A percentile compares a stretch with the other conserved stretches of the same genome.
These are phyloP conservation scores for Myotis daubentonii DNA, from an alignment of 2,797 vertebrate genomes.

Conservation along the genomic window DNA sequence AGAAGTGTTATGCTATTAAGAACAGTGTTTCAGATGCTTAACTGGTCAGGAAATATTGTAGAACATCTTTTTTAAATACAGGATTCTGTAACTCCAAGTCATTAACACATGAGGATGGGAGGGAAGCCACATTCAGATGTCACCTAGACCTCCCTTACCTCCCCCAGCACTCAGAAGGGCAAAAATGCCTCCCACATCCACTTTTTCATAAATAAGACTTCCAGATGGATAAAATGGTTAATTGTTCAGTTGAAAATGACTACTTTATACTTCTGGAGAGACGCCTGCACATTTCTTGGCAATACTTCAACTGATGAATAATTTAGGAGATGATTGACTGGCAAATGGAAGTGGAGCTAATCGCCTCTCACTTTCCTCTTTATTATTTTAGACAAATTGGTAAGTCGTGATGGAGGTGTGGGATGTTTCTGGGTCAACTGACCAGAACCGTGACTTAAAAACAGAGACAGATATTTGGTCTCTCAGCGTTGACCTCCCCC, in stretches of 20 bases:
- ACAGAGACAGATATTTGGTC: neutral
- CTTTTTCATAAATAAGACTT: slow-evolving; percentile 2
- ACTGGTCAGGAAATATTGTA: neutral
- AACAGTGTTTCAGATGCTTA: neutral
- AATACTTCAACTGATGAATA: slow-evolving; percentile 69
- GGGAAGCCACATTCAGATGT: neutral
- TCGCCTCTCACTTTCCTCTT: slow-evolving; percentile 62
- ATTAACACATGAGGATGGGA: neutral
- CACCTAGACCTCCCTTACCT: neutral
- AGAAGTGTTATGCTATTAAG: neutral
- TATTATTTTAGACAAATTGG: slow-evolving; percentile 70
- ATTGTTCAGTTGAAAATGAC: slow-evolving; percentile 56
- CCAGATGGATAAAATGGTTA: slow-evolving; percentile 45
- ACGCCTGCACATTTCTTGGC: slow-evolving; percentile 69
- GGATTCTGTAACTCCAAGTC: neutral
- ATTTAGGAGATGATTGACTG: slow-evolving; percentile 70
- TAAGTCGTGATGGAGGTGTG: slow-evolving; percentile 47
- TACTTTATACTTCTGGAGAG: slow-evolving; percentile 57
- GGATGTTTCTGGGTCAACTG: slow-evolving; percentile 40
- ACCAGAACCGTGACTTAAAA: slow-evolving; percentile 31
- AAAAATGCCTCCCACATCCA: neutral
- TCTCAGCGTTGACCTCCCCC: neutral
- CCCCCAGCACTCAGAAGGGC: neutral
- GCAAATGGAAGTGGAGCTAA: slow-evolving; percentile 54
- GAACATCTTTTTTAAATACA: neutral